A percentile compares a stretch with the other conserved stretches of the same genome.
These are phyloP conservation scores for Emmelina monodactyla DNA, from an alignment of 2,888 invertebrate species.

Conservation along the genomic window DNA sequence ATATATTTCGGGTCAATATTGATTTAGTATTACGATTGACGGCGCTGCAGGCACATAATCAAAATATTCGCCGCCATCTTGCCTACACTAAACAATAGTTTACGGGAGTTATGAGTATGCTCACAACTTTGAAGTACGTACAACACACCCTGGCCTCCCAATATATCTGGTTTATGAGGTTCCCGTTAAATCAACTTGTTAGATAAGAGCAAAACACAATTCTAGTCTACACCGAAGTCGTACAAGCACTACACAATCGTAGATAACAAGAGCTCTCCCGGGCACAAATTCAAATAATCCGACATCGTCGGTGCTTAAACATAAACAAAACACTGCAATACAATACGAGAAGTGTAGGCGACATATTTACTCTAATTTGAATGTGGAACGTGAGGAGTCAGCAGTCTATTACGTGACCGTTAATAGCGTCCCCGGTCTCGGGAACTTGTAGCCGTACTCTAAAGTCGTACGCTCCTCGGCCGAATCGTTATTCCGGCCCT, in stretches of 20 bases:
- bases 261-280: conserved; percentile 24
- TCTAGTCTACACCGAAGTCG: not conserved
- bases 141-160: not conserved
- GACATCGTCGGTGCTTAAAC: conserved; percentile 1
- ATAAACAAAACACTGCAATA: conserved; percentile 21
- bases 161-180: not conserved
- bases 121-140: too few species aligned
- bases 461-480: conserved; percentile 32
- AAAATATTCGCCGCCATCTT: too few species aligned
- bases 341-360: conserved; percentile 34
- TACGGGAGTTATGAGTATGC: too few species aligned
- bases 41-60: too few species aligned
- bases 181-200: conserved; percentile 3
- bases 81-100: too few species aligned
- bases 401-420: conserved; percentile 52
- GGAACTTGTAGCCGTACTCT: conserved; percentile 22
- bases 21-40: too few species aligned
- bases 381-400: conserved; percentile 47
- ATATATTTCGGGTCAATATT: conserved; percentile 1
- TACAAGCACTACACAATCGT: conserved; percentile 21
- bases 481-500: conserved; percentile 41
- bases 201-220: conserved; percentile 1
- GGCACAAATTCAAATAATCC: conserved; percentile 1
- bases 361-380: conserved; percentile 56
- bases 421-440: conserved; percentile 41